Evolutionary conservation across 2,888 invertebrate genomes (phyloP).

Genomic region (Pherbina coryleti): DNA sequence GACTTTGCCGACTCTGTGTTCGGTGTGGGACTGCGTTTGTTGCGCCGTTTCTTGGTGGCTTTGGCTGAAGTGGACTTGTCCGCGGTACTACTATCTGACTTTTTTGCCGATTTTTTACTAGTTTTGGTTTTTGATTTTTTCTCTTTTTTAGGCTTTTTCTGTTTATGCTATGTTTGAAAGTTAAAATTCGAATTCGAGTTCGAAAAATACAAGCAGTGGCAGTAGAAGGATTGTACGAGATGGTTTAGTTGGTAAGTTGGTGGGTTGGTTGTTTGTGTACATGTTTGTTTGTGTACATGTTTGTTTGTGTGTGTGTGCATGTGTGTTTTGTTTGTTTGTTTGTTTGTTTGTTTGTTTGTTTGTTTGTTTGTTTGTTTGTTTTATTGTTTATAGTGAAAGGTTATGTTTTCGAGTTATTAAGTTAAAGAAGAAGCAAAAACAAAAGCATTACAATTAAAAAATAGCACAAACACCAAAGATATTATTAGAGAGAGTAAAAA

Average conservation of each 20-base stretch:
- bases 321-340: not conserved
- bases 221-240: not conserved
- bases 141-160: conserved; percentile 52
- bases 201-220: conserved; percentile 7
- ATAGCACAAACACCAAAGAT: conserved; percentile 11
- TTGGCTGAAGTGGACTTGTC: conserved; percentile 44
- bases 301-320: conserved; percentile 9
- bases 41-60: conserved; percentile 46
- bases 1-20: not conserved
- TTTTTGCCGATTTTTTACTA: conserved; percentile 33
- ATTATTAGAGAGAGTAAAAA: not conserved
- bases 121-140: conserved; percentile 51
- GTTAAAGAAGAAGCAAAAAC: conserved; percentile 9
- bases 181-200: conserved; percentile 24
- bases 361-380: not conserved
- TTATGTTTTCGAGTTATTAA: conserved; percentile 3
- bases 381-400: not conserved
- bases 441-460: conserved; percentile 8
- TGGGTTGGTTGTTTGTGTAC: conserved; percentile 11
- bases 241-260: conserved; percentile 5
- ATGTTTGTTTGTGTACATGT: not conserved
- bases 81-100: conserved; percentile 43
- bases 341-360: not conserved
- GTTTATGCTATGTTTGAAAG: conserved; percentile 48
- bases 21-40: not conserved